Evolutionary conservation across 2,888 invertebrate genomes (phyloP).

Genomic region (Shargacucullia verbasci): DNA sequence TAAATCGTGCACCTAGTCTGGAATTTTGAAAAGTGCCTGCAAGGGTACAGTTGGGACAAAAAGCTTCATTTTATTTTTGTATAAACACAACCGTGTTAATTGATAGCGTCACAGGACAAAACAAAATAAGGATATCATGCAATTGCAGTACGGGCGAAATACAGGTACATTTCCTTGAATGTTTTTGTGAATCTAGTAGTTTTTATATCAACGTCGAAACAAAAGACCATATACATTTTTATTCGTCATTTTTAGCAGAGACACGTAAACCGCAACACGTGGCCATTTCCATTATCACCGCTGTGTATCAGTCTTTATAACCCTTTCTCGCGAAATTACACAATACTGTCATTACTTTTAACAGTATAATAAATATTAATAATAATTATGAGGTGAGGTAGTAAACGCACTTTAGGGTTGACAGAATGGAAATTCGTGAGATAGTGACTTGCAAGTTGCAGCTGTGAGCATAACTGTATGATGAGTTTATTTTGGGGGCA

Average conservation of each 20-base stretch:
- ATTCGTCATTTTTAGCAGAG: slow-evolving; percentile 4
- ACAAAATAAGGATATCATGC: too few species aligned
- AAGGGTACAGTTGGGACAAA: too few species aligned
- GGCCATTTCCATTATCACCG: slow-evolving; percentile 6
- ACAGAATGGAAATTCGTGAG: slow-evolving; percentile 55
- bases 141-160: too few species aligned
- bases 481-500: slow-evolving; percentile 51
- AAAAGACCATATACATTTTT: slow-evolving; percentile 8
- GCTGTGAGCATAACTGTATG: slow-evolving; percentile 58
- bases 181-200: background rate
- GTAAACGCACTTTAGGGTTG: slow-evolving; percentile 13
- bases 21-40: too few species aligned
- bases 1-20: too few species aligned
- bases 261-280: background rate
- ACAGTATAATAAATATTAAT: slow-evolving; percentile 46
- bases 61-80: too few species aligned
- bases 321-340: slow-evolving; percentile 21
- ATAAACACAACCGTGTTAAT: too few species aligned
- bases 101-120: too few species aligned
- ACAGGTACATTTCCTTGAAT: too few species aligned
- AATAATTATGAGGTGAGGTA: slow-evolving; percentile 12
- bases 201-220: slow-evolving; percentile 1
- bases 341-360: slow-evolving; percentile 26
- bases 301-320: slow-evolving; percentile 4
- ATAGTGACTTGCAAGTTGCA: slow-evolving; percentile 63